Percentiles rank a stretch among this genome's conserved stretches.
Conservation (phyloP, 2,113 vertebrate genomes). For the Nothobranchius kuhntae region DNA sequence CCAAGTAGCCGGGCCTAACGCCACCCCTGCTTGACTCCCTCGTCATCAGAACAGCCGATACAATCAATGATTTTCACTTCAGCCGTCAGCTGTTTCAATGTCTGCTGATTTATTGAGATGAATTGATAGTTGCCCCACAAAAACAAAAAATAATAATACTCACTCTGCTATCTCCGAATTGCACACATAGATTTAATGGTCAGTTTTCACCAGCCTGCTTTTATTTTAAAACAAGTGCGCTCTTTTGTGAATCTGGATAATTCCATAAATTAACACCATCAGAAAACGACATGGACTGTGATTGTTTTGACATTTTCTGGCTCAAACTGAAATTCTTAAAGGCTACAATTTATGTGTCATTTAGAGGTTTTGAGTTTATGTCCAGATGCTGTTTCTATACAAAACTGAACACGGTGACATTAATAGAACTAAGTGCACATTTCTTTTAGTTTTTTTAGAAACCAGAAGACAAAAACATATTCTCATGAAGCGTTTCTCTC, state of each 20-base stretch:
- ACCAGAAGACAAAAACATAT: background rate
- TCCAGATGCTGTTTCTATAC: background rate
- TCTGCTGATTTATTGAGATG: background rate
- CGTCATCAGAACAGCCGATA: no score
- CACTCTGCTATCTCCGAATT: constrained; percentile 18
- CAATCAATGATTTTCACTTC: background rate
- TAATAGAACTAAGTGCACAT: constrained; percentile 9
- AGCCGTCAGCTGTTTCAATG: background rate
- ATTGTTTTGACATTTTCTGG: constrained; percentile 66
- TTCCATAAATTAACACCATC: constrained; percentile 25
- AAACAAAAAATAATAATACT: background rate
- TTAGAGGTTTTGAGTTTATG: background rate
- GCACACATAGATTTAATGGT: constrained; percentile 24
- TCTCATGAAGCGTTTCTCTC: background rate
- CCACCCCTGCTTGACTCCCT: no score
- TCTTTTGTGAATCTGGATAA: constrained; percentile 23
- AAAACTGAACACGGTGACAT: background rate
- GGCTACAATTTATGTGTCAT: background rate
- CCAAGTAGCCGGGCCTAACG: no score
- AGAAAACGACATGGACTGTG: constrained; percentile 16
- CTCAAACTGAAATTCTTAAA: constrained; percentile 29
- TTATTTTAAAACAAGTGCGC: constrained; percentile 53
- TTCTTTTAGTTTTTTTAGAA: background rate
- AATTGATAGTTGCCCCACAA: background rate
- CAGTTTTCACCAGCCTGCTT: constrained; percentile 36